phyloP scores from a whole-genome alignment of 2,113 vertebrate species.

The Xiphias gladius region DNA sequence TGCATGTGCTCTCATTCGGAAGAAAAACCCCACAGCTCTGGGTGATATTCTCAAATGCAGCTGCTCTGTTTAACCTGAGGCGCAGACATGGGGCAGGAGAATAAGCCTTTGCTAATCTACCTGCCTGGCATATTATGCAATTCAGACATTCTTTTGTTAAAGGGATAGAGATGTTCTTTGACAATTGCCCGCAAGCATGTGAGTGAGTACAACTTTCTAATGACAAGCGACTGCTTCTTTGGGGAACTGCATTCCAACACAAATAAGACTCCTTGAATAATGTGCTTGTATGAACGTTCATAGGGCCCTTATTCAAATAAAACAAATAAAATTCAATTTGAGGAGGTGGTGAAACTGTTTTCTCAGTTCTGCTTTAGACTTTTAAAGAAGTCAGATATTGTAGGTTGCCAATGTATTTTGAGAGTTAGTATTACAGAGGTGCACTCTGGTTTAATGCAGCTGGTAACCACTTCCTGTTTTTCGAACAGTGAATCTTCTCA shows the following conservation, averaged over 20 bases:
- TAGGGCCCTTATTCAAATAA: slow-evolving; percentile 36
- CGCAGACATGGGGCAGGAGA: slow-evolving; percentile 57
- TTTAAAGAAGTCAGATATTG: slow-evolving; percentile 42
- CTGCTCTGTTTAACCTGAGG: slow-evolving; percentile 73
- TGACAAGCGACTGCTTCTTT: slow-evolving; percentile 2
- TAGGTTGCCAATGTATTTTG: slow-evolving; percentile 48
- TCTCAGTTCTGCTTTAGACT: slow-evolving; percentile 49
- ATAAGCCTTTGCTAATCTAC: slow-evolving; percentile 75
- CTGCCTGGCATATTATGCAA: slow-evolving; percentile 61
- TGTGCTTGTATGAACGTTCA: not conserved
- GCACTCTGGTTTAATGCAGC: slow-evolving; percentile 75
- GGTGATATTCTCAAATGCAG: slow-evolving; percentile 73
- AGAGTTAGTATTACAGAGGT: slow-evolving; percentile 60
- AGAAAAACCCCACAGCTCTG: slow-evolving; percentile 43
- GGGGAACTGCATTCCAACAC: slow-evolving; percentile 31
- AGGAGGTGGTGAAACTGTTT: not conserved
- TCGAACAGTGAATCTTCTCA: slow-evolving; percentile 82
- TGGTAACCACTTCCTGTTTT: slow-evolving; percentile 83
- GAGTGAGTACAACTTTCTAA: slow-evolving; percentile 25
- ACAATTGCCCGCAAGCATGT: slow-evolving; percentile 27
- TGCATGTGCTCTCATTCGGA: slow-evolving; percentile 59
- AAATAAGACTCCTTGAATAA: slow-evolving; percentile 6
- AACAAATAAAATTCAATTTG: not conserved
- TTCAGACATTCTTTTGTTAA: slow-evolving; percentile 74
- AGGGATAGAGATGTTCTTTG: slow-evolving; percentile 48